These are phyloP conservation scores for Hycleus phaleratus DNA, from an alignment of 1,140 invertebrate species.

Conservation along the genomic window DNA sequence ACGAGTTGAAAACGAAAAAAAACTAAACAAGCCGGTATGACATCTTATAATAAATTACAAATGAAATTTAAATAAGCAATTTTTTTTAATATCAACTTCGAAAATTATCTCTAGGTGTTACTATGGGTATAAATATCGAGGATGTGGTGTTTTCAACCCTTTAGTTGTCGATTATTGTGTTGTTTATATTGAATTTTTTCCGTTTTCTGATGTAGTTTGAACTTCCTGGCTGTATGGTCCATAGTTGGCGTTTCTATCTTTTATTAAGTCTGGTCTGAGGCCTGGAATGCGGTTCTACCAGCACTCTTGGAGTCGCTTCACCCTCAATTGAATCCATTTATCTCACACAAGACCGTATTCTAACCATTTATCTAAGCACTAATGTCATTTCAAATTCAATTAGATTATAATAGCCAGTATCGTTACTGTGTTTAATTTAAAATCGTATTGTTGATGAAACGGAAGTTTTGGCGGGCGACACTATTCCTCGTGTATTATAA, in stretches of 20 bases:
- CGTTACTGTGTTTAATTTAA: background rate
- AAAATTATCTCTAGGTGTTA: too few relatives aligned
- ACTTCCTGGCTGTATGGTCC: conserved; percentile 14
- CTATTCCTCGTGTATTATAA: too few relatives aligned
- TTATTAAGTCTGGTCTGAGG: conserved; percentile 14
- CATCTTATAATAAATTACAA: too few relatives aligned
- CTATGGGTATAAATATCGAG: too few relatives aligned
- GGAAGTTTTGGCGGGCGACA: too few relatives aligned
- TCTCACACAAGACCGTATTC: conserved; percentile 3
- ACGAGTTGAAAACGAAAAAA: too few relatives aligned
- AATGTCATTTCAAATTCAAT: background rate
- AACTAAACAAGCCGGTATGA: too few relatives aligned
- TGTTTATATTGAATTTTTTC: too few relatives aligned
- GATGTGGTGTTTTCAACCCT: too few relatives aligned
- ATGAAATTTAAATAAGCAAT: too few relatives aligned
- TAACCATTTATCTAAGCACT: background rate
- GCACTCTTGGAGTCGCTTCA: conserved; percentile 10
- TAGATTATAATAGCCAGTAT: background rate
- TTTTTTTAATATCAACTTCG: too few relatives aligned
- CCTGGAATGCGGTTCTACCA: conserved; percentile 14
- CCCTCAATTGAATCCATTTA: conserved; percentile 14
- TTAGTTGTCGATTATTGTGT: too few relatives aligned
- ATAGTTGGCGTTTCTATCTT: conserved; percentile 12
- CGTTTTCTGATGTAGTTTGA: background rate
- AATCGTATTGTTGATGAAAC: background rate